Evolutionary conservation across 2,888 invertebrate species (phyloP).

Genomic region (Carcina quercana): DNA sequence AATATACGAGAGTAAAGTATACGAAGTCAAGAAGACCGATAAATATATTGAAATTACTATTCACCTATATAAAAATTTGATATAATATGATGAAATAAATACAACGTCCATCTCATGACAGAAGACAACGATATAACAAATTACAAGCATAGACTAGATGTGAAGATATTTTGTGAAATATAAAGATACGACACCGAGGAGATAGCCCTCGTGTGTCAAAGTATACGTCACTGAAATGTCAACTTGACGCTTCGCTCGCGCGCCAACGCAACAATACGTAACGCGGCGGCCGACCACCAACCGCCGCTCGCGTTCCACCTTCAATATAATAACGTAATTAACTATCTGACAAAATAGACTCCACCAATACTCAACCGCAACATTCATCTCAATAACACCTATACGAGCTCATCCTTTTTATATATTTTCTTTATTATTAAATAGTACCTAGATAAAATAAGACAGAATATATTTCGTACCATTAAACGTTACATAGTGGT

Average conservation of each 20-base stretch:
- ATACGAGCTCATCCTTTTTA: slow-evolving; percentile 7
- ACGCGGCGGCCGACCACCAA: slow-evolving; percentile 20
- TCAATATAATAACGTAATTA: too few species aligned
- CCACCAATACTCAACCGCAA: slow-evolving; percentile 11
- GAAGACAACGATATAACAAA: slow-evolving; percentile 42
- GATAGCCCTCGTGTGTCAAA: slow-evolving; percentile 18
- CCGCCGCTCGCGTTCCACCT: slow-evolving; percentile 8
- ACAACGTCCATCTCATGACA: slow-evolving; percentile 29
- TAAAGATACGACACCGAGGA: slow-evolving; percentile 37
- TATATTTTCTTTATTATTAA: slow-evolving; percentile 4
- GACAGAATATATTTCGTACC: slow-evolving; percentile 6
- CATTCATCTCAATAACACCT: slow-evolving; percentile 8
- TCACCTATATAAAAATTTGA: slow-evolving; percentile 30
- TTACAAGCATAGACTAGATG: slow-evolving; percentile 61
- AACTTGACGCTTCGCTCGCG: too few species aligned
- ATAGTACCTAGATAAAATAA: slow-evolving; percentile 16
- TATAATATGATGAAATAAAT: slow-evolving; percentile 32
- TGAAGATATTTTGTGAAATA: slow-evolving; percentile 41
- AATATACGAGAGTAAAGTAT: slow-evolving; percentile 44
- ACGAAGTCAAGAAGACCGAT: slow-evolving; percentile 27
- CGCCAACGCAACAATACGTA: too few species aligned
- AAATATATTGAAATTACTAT: slow-evolving; percentile 42
- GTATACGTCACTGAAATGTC: slow-evolving; percentile 41
- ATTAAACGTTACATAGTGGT: slow-evolving; percentile 9
- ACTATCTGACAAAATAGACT: slow-evolving; percentile 15